Evolutionary conservation across 1,140 invertebrate species (phyloP).

Genomic region (Cecropterus lyciades): DNA sequence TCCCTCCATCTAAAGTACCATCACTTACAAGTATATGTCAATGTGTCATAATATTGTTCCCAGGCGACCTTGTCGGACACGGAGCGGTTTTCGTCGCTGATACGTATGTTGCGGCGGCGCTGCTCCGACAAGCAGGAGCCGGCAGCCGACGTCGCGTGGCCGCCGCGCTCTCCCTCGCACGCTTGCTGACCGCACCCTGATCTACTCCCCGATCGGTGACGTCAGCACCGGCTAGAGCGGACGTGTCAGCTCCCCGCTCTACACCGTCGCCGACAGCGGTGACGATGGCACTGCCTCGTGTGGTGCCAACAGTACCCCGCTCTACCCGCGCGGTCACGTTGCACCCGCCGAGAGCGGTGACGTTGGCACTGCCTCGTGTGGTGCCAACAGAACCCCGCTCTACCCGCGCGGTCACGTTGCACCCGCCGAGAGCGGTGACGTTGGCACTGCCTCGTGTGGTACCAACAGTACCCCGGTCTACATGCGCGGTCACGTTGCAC

Average conservation of each 20-base stretch:
- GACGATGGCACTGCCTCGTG: conserved; percentile 45
- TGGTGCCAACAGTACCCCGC: conserved; percentile 43
- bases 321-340: conserved; percentile 15
- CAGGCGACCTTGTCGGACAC: conserved; percentile 63
- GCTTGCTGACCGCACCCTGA: conserved; percentile 14
- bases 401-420: conserved; percentile 21
- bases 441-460: too few relatives aligned
- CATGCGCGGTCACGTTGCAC: conserved; percentile 30
- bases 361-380: too few relatives aligned
- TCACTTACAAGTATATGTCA: too few relatives aligned
- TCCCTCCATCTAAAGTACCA: too few relatives aligned
- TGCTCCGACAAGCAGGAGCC: conserved; percentile 49
- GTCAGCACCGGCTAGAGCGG: too few relatives aligned
- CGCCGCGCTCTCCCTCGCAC: conserved; percentile 47
- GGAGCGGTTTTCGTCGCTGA: conserved; percentile 49
- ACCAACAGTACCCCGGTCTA: conserved; percentile 12
- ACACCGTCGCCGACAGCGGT: neutral
- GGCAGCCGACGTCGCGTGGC: conserved; percentile 50
- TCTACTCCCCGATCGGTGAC: neutral
- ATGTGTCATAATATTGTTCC: too few relatives aligned
- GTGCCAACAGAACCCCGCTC: conserved; percentile 14
- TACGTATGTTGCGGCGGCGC: conserved; percentile 42
- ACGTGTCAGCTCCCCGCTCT: neutral
- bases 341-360: conserved; percentile 35
- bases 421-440: conserved; percentile 32